Percentiles rank a stretch among this genome's conserved stretches.
Conservation (phyloP, 2,797 vertebrate genomes). For the Morelia viridis region DNA sequence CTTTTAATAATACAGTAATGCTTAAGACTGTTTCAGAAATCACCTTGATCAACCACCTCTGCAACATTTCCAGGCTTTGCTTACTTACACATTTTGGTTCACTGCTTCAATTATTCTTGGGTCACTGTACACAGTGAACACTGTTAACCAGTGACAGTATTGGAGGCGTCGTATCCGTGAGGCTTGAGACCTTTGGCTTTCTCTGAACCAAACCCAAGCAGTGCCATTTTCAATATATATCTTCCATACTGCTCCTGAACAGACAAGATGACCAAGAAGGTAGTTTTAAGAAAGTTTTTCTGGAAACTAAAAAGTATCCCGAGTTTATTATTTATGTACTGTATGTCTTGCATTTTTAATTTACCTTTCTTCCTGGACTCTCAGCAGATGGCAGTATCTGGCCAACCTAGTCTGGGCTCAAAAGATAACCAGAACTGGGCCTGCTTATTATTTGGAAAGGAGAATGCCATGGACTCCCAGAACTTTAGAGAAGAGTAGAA, state of each 20-base stretch:
- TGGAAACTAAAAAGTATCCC: not conserved
- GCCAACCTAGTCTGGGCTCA: not conserved
- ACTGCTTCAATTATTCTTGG: not conserved
- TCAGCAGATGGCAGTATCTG: not conserved
- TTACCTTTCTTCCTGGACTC: not conserved
- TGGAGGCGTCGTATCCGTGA: not conserved
- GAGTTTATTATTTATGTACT: not conserved
- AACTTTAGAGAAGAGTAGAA: not conserved
- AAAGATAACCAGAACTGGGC: not conserved
- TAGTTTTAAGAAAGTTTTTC: not conserved
- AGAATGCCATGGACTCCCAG: not conserved
- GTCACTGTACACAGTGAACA: not conserved
- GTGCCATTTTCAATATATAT: slow-evolving; percentile 9
- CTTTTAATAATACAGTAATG: slow-evolving; percentile 34
- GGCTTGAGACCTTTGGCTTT: not conserved
- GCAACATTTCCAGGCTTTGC: not conserved
- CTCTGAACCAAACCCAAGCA: not conserved
- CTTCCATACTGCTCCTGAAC: not conserved
- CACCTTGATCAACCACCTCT: not conserved
- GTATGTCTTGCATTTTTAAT: not conserved
- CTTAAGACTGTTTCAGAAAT: not conserved
- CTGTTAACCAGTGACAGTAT: not conserved
- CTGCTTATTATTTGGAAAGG: not conserved
- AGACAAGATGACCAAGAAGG: not conserved
- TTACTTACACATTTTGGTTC: not conserved